These are phyloP conservation scores for Illadopsis cleaveri DNA, from an alignment of 2,113 vertebrate genomes.

Conservation along the genomic window DNA sequence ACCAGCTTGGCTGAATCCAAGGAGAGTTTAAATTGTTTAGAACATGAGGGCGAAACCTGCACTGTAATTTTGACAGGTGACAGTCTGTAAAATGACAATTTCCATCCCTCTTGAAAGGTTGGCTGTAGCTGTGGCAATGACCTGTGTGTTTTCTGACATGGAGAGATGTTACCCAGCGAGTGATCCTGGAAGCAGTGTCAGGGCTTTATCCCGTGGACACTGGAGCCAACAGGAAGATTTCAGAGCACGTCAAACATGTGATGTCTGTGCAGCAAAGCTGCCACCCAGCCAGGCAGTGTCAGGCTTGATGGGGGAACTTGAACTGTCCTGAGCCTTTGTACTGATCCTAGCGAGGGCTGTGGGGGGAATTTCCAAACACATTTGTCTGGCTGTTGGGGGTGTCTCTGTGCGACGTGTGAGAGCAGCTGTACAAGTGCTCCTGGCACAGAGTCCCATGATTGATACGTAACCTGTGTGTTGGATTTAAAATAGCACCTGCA, in stretches of 20 bases:
- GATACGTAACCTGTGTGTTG: neutral
- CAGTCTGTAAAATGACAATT: neutral
- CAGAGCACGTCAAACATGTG: neutral
- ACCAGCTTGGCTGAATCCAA: neutral
- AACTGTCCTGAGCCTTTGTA: accelerated
- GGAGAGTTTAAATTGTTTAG: neutral
- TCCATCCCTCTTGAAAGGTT: neutral
- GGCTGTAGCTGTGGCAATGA: neutral
- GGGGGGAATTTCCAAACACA: neutral
- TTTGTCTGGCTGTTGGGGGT: neutral
- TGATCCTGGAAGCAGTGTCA: neutral
- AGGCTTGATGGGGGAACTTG: neutral
- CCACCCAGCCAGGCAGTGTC: neutral
- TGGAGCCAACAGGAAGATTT: neutral
- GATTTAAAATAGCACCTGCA: neutral
- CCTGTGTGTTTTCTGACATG: neutral
- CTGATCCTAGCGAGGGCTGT: neutral
- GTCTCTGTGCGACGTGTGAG: accelerated
- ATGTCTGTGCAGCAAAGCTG: neutral
- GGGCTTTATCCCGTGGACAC: neutral
- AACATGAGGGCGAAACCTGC: neutral
- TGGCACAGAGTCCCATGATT: neutral
- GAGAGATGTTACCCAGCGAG: neutral
- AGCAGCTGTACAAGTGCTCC: neutral
- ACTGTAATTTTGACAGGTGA: neutral